phyloP scores from a whole-genome alignment of 37 sponge, comb jelly and placozoan genomes.

The Agelas oroides region DNA sequence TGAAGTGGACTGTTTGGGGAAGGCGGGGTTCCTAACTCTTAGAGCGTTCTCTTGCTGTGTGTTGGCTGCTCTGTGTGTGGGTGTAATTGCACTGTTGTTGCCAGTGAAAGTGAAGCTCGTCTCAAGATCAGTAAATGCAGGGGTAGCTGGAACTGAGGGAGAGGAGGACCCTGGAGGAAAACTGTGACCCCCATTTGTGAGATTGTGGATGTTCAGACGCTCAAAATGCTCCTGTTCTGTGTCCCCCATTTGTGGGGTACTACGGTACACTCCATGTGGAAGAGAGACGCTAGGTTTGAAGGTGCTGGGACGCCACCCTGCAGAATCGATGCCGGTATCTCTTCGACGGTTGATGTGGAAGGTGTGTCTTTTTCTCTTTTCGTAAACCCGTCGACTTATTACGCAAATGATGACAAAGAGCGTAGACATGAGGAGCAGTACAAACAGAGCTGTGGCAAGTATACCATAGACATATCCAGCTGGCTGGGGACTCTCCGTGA shows the following conservation, averaged over 20 bases:
- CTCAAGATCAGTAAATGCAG: neutral
- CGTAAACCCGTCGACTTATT: neutral
- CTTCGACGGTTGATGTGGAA: constrained; percentile 1
- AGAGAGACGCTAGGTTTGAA: neutral
- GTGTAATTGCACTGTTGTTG: too few species aligned
- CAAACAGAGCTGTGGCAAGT: neutral
- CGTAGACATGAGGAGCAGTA: neutral
- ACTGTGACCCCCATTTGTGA: too few species aligned
- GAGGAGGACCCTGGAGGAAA: neutral
- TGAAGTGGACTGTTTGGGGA: neutral
- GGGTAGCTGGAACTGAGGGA: neutral
- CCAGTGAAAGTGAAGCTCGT: neutral
- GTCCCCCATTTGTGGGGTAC: neutral
- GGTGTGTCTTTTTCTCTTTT: neutral
- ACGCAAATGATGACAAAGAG: constrained; percentile 18
- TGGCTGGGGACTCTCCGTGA: constrained; percentile 10
- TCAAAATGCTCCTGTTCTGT: too few species aligned
- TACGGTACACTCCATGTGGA: constrained; percentile 4
- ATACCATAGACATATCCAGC: neutral
- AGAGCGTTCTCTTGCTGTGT: too few species aligned
- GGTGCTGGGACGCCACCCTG: too few species aligned
- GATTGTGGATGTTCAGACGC: too few species aligned
- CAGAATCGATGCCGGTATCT: too few species aligned
- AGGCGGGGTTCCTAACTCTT: too few species aligned
- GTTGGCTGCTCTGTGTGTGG: too few species aligned